Evolutionary conservation across 2,113 vertebrate genomes (phyloP).

Genomic region (Collichthys lucidus): DNA sequence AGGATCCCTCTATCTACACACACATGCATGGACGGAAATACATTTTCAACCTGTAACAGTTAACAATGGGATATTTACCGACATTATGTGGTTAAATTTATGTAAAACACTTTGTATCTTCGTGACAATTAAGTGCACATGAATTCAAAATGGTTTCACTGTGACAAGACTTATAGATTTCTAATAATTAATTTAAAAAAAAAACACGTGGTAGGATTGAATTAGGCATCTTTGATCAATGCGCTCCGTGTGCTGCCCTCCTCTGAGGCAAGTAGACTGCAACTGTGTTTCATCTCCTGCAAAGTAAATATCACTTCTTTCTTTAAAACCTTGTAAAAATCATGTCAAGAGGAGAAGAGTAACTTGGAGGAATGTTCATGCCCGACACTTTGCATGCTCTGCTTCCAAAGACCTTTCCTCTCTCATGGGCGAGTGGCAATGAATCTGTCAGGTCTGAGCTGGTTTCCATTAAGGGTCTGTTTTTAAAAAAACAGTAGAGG

Average conservation of each 20-base stretch:
- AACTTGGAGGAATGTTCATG: slow-evolving; percentile 41
- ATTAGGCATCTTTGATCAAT: neutral
- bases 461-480: slow-evolving; percentile 44
- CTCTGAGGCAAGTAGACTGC: neutral
- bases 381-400: slow-evolving; percentile 20
- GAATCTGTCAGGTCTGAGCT: slow-evolving; percentile 40
- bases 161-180: slow-evolving; percentile 1
- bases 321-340: slow-evolving; percentile 46
- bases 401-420: slow-evolving; percentile 14
- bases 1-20: slow-evolving; percentile 16
- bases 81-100: neutral
- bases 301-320: slow-evolving; percentile 38
- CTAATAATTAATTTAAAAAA: neutral
- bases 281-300: slow-evolving; percentile 24
- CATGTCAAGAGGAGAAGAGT: slow-evolving; percentile 11
- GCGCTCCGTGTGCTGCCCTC: neutral
- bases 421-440: slow-evolving; percentile 36
- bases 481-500: slow-evolving; percentile 18
- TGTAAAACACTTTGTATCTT: neutral
- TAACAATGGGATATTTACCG: neutral
- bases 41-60: slow-evolving; percentile 1
- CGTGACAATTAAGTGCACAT: neutral
- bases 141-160: slow-evolving; percentile 9
- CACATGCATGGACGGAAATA: slow-evolving; percentile 33
- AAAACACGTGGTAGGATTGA: neutral